Conservation (phyloP, 1,140 invertebrate species). For the Papilio polyxenes region DNA sequence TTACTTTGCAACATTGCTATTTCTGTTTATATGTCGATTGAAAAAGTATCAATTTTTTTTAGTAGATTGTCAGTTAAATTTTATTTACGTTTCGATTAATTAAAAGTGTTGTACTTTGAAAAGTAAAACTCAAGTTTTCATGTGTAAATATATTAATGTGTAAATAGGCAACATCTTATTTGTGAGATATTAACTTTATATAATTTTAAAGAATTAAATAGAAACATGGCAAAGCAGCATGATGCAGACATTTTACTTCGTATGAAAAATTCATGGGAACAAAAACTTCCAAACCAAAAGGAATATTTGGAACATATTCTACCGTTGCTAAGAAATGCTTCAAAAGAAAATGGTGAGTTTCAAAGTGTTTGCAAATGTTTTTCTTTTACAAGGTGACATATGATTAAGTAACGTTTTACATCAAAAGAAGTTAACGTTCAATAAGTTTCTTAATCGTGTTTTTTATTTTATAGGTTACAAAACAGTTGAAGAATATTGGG, state of each 20-base stretch:
- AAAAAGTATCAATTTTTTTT: too few relatives aligned
- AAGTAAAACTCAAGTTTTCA: too few relatives aligned
- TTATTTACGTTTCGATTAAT: too few relatives aligned
- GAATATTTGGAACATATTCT: constrained; percentile 79
- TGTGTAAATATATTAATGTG: too few relatives aligned
- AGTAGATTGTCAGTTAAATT: too few relatives aligned
- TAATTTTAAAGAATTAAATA: constrained; percentile 65
- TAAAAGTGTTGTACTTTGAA: too few relatives aligned
- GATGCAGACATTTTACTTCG: constrained; percentile 61
- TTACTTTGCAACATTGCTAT: too few relatives aligned
- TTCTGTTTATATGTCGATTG: too few relatives aligned
- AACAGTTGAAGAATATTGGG: constrained; percentile 82
- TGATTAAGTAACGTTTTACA: not conserved
- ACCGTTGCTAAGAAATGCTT: constrained; percentile 80
- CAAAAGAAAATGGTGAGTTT: constrained; percentile 81
- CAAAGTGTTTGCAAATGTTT: too few relatives aligned
- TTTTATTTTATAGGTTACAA: constrained; percentile 59
- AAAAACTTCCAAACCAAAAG: constrained; percentile 66
- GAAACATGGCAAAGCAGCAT: constrained; percentile 67
- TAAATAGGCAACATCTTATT: too few relatives aligned
- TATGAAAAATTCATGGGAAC: constrained; percentile 76
- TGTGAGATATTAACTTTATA: not conserved
- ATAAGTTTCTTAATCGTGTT: constrained; percentile 6
- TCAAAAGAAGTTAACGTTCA: not conserved
- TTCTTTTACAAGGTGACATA: not conserved